Conservation (phyloP, 2,888 invertebrate species). For the Harpagoxenus sublaevis region DNA sequence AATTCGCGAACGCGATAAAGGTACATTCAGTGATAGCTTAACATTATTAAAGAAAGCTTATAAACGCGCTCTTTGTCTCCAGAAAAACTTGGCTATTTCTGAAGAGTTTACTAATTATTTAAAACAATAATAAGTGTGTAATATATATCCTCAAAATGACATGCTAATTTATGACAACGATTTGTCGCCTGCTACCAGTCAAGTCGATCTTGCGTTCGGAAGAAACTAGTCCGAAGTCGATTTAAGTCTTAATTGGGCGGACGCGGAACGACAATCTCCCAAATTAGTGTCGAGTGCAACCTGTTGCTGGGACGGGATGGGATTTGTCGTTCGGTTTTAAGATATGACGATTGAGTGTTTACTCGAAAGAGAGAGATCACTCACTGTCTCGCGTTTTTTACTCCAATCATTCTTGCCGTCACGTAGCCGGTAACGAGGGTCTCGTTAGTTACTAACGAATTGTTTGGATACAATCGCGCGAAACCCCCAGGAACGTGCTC, state of each 20-base stretch:
- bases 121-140: neutral
- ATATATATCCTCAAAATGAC: neutral
- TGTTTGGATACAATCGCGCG: constrained; percentile 72
- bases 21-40: neutral
- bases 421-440: constrained; percentile 69
- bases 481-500: constrained; percentile 55
- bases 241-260: constrained; percentile 56
- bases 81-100: neutral
- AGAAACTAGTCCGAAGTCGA: constrained; percentile 51
- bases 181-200: neutral
- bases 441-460: constrained; percentile 75
- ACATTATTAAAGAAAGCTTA: neutral
- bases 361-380: constrained; percentile 29
- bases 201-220: constrained; percentile 12
- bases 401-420: constrained; percentile 59
- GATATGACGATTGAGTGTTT: constrained; percentile 53
- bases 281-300: constrained; percentile 71
- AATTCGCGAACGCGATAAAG: neutral
- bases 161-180: neutral
- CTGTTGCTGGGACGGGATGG: constrained; percentile 70
- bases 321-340: constrained; percentile 49
- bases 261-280: constrained; percentile 39
- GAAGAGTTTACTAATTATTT: neutral
- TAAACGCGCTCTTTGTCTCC: neutral
- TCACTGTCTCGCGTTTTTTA: constrained; percentile 38